phyloP scores from a whole-genome alignment of 1,140 invertebrate species.

The Calephelis virginiensis region DNA sequence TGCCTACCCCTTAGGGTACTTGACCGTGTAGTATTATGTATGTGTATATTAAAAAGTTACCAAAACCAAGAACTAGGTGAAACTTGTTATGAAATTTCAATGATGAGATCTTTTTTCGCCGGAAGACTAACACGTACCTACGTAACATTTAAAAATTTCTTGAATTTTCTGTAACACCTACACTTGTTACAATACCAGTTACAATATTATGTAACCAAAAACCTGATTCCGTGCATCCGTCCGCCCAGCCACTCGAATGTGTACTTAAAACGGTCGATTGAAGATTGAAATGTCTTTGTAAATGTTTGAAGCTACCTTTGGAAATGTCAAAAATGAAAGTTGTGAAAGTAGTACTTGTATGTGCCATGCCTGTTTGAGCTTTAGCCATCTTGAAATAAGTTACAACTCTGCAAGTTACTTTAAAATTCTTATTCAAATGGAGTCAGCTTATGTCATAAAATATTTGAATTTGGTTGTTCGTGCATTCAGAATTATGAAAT shows the following conservation, averaged over 20 bases:
- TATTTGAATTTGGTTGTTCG: no score
- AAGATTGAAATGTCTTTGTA: neutral
- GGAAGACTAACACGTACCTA: no score
- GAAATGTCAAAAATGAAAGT: constrained; percentile 32
- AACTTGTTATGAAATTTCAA: neutral
- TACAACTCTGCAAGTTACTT: neutral
- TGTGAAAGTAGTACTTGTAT: constrained; percentile 25
- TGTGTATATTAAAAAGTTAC: neutral
- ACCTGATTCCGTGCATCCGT: constrained; percentile 11
- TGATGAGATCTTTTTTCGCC: neutral
- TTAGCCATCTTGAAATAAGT: neutral
- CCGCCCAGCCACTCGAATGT: neutral
- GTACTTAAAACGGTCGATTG: neutral
- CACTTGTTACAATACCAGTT: constrained; percentile 4
- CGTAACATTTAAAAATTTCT: constrained; percentile 7
- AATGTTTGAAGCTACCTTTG: neutral
- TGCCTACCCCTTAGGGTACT: no score
- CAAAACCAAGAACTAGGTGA: no score
- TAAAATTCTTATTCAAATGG: no score
- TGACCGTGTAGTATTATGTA: neutral
- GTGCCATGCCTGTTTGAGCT: neutral
- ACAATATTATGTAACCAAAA: neutral
- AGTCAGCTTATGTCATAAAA: no score
- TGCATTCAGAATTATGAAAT: no score
- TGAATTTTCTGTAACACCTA: constrained; percentile 13